A percentile compares a stretch with the other conserved stretches of the same genome.
Evolutionary conservation across 2,797 vertebrate species (phyloP).

Genomic region (Tenualosa thibaudeaui): DNA sequence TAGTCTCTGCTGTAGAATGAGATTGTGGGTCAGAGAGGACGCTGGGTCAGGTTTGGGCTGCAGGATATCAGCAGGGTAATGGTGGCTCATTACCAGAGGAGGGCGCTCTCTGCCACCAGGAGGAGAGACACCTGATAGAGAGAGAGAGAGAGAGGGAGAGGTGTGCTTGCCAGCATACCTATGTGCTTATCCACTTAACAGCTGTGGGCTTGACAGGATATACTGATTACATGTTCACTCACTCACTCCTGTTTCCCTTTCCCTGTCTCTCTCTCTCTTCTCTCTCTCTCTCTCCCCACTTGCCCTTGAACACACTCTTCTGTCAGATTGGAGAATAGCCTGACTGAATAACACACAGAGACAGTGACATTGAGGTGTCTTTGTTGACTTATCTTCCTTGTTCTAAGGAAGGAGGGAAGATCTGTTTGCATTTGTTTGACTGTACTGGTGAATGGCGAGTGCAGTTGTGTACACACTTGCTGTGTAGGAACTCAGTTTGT

Average conservation of each 20-base stretch:
- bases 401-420: no score
- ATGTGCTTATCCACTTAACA: slow-evolving; percentile 27
- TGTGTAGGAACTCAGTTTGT: no score
- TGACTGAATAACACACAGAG: no score
- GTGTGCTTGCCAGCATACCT: not conserved
- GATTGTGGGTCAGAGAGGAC: not conserved
- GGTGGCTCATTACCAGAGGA: not conserved
- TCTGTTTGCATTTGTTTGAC: no score
- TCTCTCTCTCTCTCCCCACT: not conserved
- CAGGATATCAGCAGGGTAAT: not conserved
- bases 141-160: not conserved
- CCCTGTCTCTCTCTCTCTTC: not conserved
- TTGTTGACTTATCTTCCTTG: no score
- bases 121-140: not conserved
- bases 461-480: no score
- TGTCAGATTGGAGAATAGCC: no score
- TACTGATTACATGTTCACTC: not conserved
- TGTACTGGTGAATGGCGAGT: no score
- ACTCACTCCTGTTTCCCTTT: not conserved
- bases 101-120: not conserved
- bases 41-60: not conserved
- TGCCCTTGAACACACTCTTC: no score
- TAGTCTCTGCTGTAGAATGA: not conserved
- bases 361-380: no score
- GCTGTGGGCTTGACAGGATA: not conserved